phyloP scores from a whole-genome alignment of 1,140 invertebrate species.

The Drosophila subobscura region DNA sequence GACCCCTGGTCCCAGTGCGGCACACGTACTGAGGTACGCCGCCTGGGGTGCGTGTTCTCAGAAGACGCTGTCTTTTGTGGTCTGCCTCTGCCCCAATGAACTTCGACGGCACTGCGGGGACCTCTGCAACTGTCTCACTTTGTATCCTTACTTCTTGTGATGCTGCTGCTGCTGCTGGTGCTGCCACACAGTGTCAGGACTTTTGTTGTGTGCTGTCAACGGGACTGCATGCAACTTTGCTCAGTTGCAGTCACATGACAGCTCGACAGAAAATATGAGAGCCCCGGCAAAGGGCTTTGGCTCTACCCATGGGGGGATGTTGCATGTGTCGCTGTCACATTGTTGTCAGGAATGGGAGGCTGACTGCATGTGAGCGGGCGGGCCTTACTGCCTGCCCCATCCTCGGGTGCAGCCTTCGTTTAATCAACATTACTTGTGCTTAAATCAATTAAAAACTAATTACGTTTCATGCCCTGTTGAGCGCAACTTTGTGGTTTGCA shows the following conservation, averaged over 20 bases:
- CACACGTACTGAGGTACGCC: constrained; percentile 14
- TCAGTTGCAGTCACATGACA: constrained; percentile 54
- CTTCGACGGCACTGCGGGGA: constrained; percentile 30
- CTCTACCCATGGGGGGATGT: constrained; percentile 7
- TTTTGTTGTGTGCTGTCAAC: constrained; percentile 75
- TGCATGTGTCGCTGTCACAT: constrained; percentile 61
- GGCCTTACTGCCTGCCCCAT: constrained; percentile 20
- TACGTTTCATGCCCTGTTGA: constrained; percentile 74
- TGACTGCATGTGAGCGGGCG: constrained; percentile 15
- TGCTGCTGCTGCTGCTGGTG: constrained; percentile 28
- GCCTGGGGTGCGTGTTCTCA: constrained; percentile 7
- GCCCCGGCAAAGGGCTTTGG: constrained; percentile 33
- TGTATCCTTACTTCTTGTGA: constrained; percentile 35
- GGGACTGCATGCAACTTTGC: constrained; percentile 59
- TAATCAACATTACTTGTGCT: constrained; percentile 82
- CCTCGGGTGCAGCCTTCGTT: constrained; percentile 39
- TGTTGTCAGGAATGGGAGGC: constrained; percentile 56
- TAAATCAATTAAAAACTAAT: constrained; percentile 82
- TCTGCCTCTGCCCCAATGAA: constrained; percentile 28
- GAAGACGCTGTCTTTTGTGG: constrained; percentile 19
- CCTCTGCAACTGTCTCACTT: constrained; percentile 56
- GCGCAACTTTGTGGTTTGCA: constrained; percentile 65
- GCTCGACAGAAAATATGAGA: constrained; percentile 62
- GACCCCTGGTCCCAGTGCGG: too few species aligned
- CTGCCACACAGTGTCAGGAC: constrained; percentile 62